These are phyloP conservation scores for Drosophila parthenogenetica DNA, from an alignment of 2,888 invertebrate species.

Conservation along the genomic window DNA sequence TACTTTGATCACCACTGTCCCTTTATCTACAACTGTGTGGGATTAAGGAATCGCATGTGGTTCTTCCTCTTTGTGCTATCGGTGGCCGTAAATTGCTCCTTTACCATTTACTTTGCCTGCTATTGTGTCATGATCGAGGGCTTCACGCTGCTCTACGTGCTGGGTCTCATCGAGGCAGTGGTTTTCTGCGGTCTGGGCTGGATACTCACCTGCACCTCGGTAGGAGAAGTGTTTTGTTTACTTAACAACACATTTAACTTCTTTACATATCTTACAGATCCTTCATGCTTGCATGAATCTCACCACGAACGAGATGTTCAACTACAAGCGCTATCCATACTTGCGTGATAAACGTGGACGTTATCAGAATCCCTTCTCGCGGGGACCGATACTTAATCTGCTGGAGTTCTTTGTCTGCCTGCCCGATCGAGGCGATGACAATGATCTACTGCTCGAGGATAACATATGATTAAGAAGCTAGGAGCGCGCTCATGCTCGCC, in stretches of 20 bases:
- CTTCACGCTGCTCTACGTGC: slow-evolving; percentile 93
- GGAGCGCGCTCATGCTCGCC: slow-evolving; percentile 77
- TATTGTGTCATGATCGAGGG: slow-evolving; percentile 94
- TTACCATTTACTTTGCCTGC: slow-evolving; percentile 94
- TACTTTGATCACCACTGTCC: slow-evolving; percentile 98
- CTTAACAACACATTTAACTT: background rate
- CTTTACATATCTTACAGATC: slow-evolving; percentile 87
- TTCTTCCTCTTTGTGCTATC: slow-evolving; percentile 95
- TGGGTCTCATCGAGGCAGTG: slow-evolving; percentile 92
- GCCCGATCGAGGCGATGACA: slow-evolving; percentile 92
- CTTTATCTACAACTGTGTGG: slow-evolving; percentile 97
- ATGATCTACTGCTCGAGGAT: slow-evolving; percentile 89
- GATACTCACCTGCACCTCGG: slow-evolving; percentile 95
- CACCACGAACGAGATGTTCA: slow-evolving; percentile 97
- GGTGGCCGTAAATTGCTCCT: slow-evolving; percentile 94
- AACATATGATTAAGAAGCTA: slow-evolving; percentile 85
- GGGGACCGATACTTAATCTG: slow-evolving; percentile 93
- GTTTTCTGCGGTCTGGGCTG: slow-evolving; percentile 94
- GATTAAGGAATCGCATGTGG: slow-evolving; percentile 96
- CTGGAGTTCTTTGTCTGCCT: slow-evolving; percentile 96
- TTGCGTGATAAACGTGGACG: slow-evolving; percentile 94
- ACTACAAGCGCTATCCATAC: slow-evolving; percentile 96
- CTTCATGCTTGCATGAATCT: slow-evolving; percentile 96
- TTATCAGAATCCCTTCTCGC: slow-evolving; percentile 96
- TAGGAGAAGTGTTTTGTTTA: slow-evolving; percentile 85